Evolutionary conservation across 2,888 invertebrate genomes (phyloP), one percentile per base, ranked within the genome.

Genomic region (Priocnemis perturbator): DNA sequence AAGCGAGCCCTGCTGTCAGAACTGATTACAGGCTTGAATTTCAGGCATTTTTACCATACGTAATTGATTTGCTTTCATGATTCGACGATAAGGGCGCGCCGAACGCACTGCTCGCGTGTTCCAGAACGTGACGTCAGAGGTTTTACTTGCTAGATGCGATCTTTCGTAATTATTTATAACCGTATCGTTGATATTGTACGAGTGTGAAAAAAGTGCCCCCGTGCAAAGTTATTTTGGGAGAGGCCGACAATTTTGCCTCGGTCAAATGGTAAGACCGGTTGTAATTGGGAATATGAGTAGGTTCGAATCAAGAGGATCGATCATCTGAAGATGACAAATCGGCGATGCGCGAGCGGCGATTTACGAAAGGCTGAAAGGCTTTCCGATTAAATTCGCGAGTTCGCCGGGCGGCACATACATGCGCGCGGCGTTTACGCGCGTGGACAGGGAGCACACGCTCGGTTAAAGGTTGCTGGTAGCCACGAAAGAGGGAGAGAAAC

Each of bases 11-110:
- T 58, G 53, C 60, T 65, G 17, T 56, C 17, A 48, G 65, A 64
- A 55, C 63, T 76, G 70, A 81, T 81, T 79, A 76, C 59, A 68
- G 75, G 61, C 72, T 73, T 60, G 44, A 71, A 57, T 68, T 69
- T 63, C 71, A 48, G 60, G 47, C 71, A 74, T 67, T 74, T 70
- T 71, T 70, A 68, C 67, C 52, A 47, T 23, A 44, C 56, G 44
- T 71, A 76, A 73, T 70, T 70, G 60, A 74, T 74, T 73, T 64
- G 50, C 50, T 61, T 58, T 63, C 55, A 26, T 45, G 58, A 68
- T 64, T 60, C 20, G 26, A 62, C 21, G 53, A 72, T 72, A 68
- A 67, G 44, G 44, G n/a, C 20, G n/a, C 55, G 30, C 26, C 20
- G 30, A 65, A 55, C 64, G 45, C 50, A 60, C 58, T 62, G 52